Base-by-base conservation (phyloP, 2,888 invertebrate species). In the Sesamia inferens region DNA sequence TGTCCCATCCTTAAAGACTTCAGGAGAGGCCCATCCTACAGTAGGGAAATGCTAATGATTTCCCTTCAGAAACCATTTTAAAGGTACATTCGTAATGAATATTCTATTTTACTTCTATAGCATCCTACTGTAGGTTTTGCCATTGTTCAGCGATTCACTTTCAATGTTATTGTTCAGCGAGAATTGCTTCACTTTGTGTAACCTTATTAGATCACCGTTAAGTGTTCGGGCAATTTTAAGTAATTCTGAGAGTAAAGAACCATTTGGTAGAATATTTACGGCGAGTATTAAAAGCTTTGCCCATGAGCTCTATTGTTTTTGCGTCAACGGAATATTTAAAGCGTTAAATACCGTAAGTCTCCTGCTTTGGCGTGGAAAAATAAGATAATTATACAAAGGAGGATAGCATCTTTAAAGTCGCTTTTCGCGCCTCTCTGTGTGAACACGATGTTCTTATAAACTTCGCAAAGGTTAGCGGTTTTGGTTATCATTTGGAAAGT, bases 1-100 rank as follows among this genome's bases (percentile, higher is more conserved):
- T 67, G 68, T 78, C 82, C 68, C 90, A 83, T 83, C 91, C 82
- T 92, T 92, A 87, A 51, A 71, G 82, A 87, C 82, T 90, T 90
- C 82, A 90, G 85, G 84, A 87, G 87, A 89, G 88, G 90, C 89
- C 89, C 92, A 90, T 92, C 89, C 92, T 88, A 90, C 93, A 92
- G 92, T 93, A 93, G 92, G 78, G 92, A 94, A 94, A 95, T 94
- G 95, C 93, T 95, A 95, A 95, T 95, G 94, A 94, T 93, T 94
- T 92, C 92, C 93, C 92, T 89, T 91, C 88, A 91, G 88, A 90
- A 89, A 85, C 87, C 88, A 88, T 92, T 94, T 89, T 93, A 91
- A 93, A 92, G 92, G 92, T 92, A 88, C 88, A 88, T 86, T 90
- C 90, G 90, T 92, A 92, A 93, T 92, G 92, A 93, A 92, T 93